These are phyloP conservation scores for Rhagium mordax DNA, from an alignment of 2,888 invertebrate species.

Conservation along the genomic window DNA sequence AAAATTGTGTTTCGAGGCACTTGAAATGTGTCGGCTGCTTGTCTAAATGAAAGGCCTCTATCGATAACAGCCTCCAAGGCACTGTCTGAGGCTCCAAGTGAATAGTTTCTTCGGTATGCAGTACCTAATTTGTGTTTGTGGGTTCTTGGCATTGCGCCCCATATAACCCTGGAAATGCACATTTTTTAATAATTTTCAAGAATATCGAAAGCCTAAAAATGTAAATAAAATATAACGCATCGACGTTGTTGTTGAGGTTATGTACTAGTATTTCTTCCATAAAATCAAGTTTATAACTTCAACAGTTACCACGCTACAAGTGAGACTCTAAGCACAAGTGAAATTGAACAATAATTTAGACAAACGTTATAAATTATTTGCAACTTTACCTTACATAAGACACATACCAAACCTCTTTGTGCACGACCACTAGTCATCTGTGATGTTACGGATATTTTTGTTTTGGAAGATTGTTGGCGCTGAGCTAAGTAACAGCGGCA, in stretches of 20 bases:
- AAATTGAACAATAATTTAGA: background rate
- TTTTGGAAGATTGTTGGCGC: background rate
- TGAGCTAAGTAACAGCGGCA: background rate
- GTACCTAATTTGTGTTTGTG: background rate
- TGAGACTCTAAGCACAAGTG: background rate
- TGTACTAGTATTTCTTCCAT: background rate
- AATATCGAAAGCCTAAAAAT: background rate
- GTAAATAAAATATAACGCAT: background rate
- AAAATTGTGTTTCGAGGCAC: constrained; percentile 32
- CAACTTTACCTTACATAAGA: background rate
- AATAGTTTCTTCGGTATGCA: background rate
- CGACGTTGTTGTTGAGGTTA: background rate
- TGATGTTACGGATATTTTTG: background rate
- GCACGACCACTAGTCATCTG: background rate
- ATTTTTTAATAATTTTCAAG: background rate
- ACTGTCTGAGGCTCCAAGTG: background rate
- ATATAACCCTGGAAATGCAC: background rate
- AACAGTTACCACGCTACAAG: background rate
- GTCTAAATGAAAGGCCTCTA: constrained; percentile 26
- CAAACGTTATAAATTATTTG: background rate
- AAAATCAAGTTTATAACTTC: background rate
- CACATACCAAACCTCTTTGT: background rate
- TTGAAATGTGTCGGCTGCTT: constrained; percentile 30
- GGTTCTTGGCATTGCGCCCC: background rate
- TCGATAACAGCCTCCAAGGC: constrained; percentile 32